phyloP scores from a whole-genome alignment of 2,797 vertebrate species.

The Crax fasciolata region DNA sequence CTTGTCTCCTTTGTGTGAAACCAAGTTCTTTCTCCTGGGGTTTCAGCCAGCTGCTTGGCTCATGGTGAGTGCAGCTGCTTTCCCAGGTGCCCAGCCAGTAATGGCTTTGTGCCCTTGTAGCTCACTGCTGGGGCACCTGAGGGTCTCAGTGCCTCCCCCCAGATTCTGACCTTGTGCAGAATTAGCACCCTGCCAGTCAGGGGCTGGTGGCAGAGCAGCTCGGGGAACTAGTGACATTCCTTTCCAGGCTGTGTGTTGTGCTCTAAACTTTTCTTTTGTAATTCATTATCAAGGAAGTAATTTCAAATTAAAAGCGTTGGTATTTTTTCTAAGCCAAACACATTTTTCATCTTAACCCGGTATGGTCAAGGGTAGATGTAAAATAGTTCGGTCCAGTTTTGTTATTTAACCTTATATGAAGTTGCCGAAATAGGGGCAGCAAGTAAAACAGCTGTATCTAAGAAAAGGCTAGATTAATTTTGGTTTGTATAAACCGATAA shows the following conservation, averaged over 20 bases:
- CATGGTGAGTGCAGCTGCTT: not conserved
- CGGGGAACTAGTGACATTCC: rapidly evolving
- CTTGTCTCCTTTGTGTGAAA: not conserved
- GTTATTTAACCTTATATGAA: not conserved
- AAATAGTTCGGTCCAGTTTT: not conserved
- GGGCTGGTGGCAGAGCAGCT: rapidly evolving
- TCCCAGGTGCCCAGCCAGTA: not conserved
- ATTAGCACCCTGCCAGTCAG: rapidly evolving
- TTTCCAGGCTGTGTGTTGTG: not conserved
- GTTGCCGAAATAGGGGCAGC: not conserved
- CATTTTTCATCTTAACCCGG: not conserved
- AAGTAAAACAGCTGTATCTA: not conserved
- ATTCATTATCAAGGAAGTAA: not conserved
- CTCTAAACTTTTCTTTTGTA: not conserved
- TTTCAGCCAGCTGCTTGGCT: not conserved
- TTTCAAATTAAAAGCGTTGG: not conserved
- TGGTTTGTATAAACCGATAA: not conserved
- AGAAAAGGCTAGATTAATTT: not conserved
- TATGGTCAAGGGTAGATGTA: not conserved
- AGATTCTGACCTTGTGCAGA: not conserved
- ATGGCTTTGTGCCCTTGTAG: rapidly evolving
- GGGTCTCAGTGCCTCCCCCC: not conserved
- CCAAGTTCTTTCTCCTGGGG: not conserved
- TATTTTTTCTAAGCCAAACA: not conserved
- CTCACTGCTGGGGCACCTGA: not conserved